A percentile compares a stretch with the other conserved stretches of the same genome.
Evolutionary conservation across 2,888 invertebrate species (phyloP).

Genomic region (Trichogramma evanescens): DNA sequence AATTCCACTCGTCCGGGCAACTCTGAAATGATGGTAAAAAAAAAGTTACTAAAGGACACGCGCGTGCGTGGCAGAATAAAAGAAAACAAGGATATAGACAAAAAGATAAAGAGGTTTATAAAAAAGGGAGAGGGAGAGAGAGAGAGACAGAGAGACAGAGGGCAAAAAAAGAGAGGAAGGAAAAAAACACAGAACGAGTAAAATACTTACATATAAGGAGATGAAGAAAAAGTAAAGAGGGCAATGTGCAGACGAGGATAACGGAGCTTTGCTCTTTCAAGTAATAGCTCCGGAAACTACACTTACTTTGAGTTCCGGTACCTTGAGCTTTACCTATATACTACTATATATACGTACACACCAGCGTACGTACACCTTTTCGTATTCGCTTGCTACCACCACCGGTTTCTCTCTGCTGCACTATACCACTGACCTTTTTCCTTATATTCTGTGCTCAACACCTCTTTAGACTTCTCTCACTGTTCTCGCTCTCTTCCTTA

Average conservation of each 20-base stretch:
- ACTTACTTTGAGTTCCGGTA: conserved; percentile 39
- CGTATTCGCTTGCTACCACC: not conserved
- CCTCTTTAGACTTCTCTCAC: not conserved
- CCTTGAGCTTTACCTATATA: conserved; percentile 27
- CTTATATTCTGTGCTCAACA: not conserved
- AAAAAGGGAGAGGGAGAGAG: not conserved
- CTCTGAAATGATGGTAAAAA: no score
- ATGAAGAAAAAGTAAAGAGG: conserved; percentile 18
- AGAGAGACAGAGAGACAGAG: not conserved
- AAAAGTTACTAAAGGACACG: no score
- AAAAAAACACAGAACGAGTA: not conserved
- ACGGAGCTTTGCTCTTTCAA: conserved; percentile 29
- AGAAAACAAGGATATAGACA: no score
- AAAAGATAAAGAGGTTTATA: not conserved
- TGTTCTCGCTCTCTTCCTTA: not conserved
- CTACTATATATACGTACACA: not conserved
- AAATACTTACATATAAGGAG: conserved; percentile 6
- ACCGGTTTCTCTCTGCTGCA: not conserved
- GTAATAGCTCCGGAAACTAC: conserved; percentile 42
- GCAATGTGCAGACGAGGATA: conserved; percentile 26
- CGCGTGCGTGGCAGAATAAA: no score
- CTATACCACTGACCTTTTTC: not conserved
- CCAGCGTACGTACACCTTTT: not conserved
- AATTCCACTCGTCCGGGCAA: no score
- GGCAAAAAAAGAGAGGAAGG: conserved; percentile 4